phyloP scores from a whole-genome alignment of 2,113 vertebrate genomes.

The Triplophysa dalaica region DNA sequence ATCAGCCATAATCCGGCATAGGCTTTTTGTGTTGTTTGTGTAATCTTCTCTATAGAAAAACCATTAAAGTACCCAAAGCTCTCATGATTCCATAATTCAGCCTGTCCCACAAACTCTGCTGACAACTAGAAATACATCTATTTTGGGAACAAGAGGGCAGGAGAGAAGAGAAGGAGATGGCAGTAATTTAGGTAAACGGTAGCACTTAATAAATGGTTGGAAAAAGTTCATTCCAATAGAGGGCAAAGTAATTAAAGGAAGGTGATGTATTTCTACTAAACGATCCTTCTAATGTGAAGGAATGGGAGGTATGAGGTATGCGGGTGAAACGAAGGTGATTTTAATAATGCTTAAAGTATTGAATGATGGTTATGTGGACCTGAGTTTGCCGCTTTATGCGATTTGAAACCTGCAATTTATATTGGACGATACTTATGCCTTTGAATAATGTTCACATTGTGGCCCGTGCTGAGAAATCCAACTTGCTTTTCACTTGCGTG shows the following conservation, averaged over 20 bases:
- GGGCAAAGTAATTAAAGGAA: slow-evolving; percentile 28
- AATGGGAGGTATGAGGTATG: slow-evolving; percentile 3
- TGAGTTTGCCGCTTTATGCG: background rate
- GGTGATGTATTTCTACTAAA: slow-evolving; percentile 39
- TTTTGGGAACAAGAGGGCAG: slow-evolving; percentile 7
- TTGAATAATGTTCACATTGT: slow-evolving; percentile 1
- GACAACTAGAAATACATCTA: slow-evolving; percentile 22
- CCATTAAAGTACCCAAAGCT: slow-evolving; percentile 44
- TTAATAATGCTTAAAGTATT: slow-evolving; percentile 23
- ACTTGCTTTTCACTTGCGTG: slow-evolving; percentile 11
- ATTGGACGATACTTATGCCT: background rate
- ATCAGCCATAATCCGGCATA: slow-evolving; percentile 47
- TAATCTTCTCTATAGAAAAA: slow-evolving; percentile 49
- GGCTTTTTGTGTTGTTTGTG: slow-evolving; percentile 46
- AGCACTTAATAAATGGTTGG: slow-evolving; percentile 12
- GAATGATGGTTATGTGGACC: slow-evolving; percentile 11
- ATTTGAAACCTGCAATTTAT: background rate
- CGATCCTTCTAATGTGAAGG: slow-evolving; percentile 22
- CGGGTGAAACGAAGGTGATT: background rate
- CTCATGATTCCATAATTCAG: slow-evolving; percentile 18
- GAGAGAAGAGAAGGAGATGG: background rate
- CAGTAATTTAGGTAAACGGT: slow-evolving; percentile 7
- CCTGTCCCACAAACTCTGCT: slow-evolving; percentile 29
- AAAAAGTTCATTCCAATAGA: slow-evolving; percentile 32
- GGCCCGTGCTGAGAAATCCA: background rate